Percentiles rank a stretch among this genome's conserved stretches.
These are phyloP conservation scores for Gryllus longicercus DNA, from an alignment of 2,888 invertebrate genomes.

Conservation along the genomic window DNA sequence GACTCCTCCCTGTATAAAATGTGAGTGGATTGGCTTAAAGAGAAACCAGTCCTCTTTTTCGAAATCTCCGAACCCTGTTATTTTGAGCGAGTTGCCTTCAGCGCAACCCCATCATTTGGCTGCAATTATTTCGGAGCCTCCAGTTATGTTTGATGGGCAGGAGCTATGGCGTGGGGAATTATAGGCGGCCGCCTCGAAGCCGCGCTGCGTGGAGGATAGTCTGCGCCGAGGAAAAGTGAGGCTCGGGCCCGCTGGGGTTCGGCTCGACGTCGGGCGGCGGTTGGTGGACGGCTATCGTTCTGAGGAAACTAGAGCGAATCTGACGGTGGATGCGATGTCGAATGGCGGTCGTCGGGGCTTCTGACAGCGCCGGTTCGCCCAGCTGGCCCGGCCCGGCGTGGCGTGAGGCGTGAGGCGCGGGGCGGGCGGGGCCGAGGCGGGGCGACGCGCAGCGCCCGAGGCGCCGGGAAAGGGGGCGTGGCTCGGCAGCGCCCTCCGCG, in stretches of 20 bases:
- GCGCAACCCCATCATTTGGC: constrained; percentile 37
- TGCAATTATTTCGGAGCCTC: constrained; percentile 37
- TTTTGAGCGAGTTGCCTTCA: constrained; percentile 29
- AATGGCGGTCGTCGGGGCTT: too few species aligned
- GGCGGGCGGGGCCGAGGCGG: too few species aligned
- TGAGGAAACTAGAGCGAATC: too few species aligned
- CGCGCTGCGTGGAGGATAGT: not conserved
- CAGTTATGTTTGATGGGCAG: constrained; percentile 36
- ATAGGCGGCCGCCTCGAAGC: not conserved
- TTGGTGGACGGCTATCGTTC: too few species aligned
- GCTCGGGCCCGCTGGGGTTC: not conserved
- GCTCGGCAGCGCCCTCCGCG: too few species aligned
- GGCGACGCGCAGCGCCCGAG: too few species aligned
- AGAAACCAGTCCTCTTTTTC: constrained; percentile 30
- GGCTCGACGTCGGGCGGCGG: too few species aligned
- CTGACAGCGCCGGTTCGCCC: too few species aligned
- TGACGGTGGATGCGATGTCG: too few species aligned
- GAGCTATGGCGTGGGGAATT: constrained; percentile 11
- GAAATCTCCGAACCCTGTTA: constrained; percentile 33
- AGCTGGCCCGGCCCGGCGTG: too few species aligned
- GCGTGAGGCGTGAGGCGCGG: too few species aligned
- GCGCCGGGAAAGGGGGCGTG: too few species aligned
- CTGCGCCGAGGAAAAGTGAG: not conserved
- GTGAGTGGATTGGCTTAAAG: constrained; percentile 33
- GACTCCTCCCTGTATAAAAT: constrained; percentile 32